Conservation (phyloP, 2,113 vertebrate genomes). For the Oceanodroma tethys region DNA sequence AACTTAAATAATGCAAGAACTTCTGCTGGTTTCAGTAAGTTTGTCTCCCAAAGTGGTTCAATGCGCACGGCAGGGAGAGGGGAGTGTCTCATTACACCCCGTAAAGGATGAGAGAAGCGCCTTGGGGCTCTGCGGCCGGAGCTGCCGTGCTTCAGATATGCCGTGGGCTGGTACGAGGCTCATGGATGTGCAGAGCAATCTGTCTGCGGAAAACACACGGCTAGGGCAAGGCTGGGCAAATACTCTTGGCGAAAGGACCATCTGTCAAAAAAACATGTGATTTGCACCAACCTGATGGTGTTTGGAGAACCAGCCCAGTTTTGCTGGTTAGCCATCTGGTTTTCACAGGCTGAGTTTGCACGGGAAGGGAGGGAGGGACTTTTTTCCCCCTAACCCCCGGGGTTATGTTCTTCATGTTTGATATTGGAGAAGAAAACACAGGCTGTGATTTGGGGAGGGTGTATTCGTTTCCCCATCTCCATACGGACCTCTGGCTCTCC, state of each 20-base stretch:
- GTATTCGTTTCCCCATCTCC: background rate
- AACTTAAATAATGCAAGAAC: background rate
- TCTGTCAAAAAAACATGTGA: background rate
- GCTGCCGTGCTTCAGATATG: accelerated
- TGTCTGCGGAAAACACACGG: background rate
- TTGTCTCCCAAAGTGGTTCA: background rate
- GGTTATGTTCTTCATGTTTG: accelerated
- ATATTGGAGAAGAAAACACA: accelerated
- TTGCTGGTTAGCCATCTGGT: background rate
- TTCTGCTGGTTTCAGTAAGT: background rate
- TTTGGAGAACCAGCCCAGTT: background rate
- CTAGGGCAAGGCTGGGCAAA: background rate
- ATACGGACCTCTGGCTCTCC: accelerated
- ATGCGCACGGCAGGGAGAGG: accelerated
- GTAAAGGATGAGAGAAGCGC: background rate
- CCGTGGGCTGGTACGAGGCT: background rate
- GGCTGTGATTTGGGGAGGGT: background rate
- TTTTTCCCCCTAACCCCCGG: background rate
- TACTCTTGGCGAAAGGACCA: background rate
- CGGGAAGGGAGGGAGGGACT: background rate
- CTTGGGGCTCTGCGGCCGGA: accelerated
- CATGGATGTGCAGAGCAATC: background rate
- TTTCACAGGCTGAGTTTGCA: background rate
- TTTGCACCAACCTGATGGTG: background rate
- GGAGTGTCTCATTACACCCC: background rate